Conservation (phyloP, 2,113 vertebrate genomes). For the Zeus faber region DNA sequence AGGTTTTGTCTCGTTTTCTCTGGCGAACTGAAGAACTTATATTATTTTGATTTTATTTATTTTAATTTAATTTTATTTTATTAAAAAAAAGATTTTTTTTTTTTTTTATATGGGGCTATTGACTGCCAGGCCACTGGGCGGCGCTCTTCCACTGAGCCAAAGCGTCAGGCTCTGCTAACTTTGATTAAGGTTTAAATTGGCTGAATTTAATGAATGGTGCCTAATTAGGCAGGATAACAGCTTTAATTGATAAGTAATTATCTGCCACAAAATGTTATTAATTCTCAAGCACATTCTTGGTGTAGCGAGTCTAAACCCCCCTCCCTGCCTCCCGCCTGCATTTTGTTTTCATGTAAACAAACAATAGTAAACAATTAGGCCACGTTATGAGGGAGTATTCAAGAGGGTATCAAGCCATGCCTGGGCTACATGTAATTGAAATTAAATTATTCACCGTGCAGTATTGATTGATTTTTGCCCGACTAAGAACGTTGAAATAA, state of each 20-base stretch:
- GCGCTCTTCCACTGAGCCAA: constrained; percentile 70
- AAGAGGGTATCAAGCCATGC: constrained; percentile 46
- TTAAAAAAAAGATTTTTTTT: no score
- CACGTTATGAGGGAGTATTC: constrained; percentile 58
- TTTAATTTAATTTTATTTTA: no score
- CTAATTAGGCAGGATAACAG: constrained; percentile 97
- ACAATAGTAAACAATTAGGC: constrained; percentile 68
- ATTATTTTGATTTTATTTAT: no score
- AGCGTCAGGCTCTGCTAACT: constrained; percentile 74
- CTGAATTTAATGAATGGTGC: constrained; percentile 91
- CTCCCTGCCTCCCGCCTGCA: constrained; percentile 31
- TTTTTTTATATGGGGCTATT: no score
- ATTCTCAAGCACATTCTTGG: constrained; percentile 56
- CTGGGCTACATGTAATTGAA: constrained; percentile 39
- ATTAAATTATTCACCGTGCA: constrained; percentile 44
- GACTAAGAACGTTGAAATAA: no score
- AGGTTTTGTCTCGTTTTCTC: no score
- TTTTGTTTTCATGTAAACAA: constrained; percentile 73
- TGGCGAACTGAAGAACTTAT: no score
- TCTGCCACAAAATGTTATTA: constrained; percentile 73
- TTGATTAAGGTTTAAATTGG: constrained; percentile 97
- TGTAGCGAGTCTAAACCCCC: constrained; percentile 43
- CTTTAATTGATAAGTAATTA: constrained; percentile 82
- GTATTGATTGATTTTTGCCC: constrained; percentile 40
- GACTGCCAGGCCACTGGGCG: constrained; percentile 78